These are phyloP conservation scores for Meloidogyne exigua DNA, from an alignment of 1,140 invertebrate species.

Conservation along the genomic window DNA sequence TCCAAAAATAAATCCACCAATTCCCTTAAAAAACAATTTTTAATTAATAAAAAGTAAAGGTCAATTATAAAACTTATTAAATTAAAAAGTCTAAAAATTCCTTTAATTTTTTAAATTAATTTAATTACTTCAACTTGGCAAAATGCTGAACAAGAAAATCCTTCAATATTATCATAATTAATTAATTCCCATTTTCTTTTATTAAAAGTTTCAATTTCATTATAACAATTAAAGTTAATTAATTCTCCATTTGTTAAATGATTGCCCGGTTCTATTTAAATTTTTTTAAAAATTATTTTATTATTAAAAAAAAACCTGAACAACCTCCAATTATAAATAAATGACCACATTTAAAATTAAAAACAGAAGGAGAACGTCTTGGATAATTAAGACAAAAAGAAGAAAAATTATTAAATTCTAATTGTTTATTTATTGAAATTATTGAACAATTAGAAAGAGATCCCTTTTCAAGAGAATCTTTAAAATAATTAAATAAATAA, in stretches of 20 bases:
- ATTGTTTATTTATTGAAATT: not conserved
- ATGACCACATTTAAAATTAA: slow-evolving; percentile 1
- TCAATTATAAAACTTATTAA: too few species aligned
- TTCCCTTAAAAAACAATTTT: not conserved
- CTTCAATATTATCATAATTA: not conserved
- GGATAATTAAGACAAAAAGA: not conserved
- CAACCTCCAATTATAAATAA: not conserved
- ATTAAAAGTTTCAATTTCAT: not conserved
- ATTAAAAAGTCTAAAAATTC: too few species aligned
- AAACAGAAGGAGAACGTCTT: slow-evolving; percentile 1
- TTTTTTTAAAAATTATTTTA: not conserved
- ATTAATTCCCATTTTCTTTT: not conserved
- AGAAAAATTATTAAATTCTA: not conserved
- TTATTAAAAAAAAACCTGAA: not conserved
- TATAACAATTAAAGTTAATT: not conserved
- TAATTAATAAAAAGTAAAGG: too few species aligned
- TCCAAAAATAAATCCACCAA: not conserved
- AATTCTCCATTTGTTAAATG: slow-evolving; percentile 1
- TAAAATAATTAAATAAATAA: not conserved
- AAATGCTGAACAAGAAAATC: slow-evolving; percentile 4
- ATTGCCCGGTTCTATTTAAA: not conserved
- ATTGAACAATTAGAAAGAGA: not conserved
- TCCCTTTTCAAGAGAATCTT: not conserved
- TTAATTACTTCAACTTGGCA: not conserved
- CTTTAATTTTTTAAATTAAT: not conserved